Percentiles rank a stretch among this genome's conserved stretches.
Evolutionary conservation across 2,888 invertebrate species (phyloP).

Genomic region (Ecdyonurus torrentis): DNA sequence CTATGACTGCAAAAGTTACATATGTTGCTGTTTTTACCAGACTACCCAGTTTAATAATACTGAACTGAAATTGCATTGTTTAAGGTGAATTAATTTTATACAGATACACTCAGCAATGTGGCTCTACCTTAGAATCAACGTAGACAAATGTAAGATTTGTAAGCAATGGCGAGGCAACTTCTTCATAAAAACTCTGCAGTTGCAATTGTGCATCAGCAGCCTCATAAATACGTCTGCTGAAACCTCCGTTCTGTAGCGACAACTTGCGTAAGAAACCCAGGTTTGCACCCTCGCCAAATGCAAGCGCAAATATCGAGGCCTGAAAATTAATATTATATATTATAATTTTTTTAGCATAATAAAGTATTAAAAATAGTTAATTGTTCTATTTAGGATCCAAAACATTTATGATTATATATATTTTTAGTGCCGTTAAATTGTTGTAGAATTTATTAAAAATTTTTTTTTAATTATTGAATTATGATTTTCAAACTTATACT

Average conservation of each 20-base stretch:
- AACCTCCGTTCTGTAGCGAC: constrained; percentile 45
- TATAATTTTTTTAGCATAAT: too few relatives aligned
- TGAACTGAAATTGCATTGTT: not conserved
- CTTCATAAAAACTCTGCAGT: constrained; percentile 45
- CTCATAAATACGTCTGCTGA: constrained; percentile 52
- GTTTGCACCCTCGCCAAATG: constrained; percentile 54
- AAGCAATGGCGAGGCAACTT: constrained; percentile 50
- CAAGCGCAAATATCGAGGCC: constrained; percentile 44
- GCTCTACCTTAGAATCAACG: constrained; percentile 20
- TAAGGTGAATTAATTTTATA: too few relatives aligned
- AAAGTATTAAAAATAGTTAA: not conserved
- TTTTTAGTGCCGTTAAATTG: too few relatives aligned
- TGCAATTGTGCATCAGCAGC: constrained; percentile 50
- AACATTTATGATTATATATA: too few relatives aligned
- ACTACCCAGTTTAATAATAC: not conserved
- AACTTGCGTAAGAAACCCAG: constrained; percentile 45
- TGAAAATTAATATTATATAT: not conserved
- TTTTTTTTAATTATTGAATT: too few relatives aligned
- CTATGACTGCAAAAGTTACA: not conserved
- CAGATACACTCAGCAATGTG: not conserved
- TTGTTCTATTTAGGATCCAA: too few relatives aligned
- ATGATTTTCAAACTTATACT: too few relatives aligned
- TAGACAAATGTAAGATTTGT: constrained; percentile 47
- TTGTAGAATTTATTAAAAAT: too few relatives aligned
- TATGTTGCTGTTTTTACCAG: not conserved